phyloP scores from a whole-genome alignment of 2,797 vertebrate genomes.

The Dipus sagitta region DNA sequence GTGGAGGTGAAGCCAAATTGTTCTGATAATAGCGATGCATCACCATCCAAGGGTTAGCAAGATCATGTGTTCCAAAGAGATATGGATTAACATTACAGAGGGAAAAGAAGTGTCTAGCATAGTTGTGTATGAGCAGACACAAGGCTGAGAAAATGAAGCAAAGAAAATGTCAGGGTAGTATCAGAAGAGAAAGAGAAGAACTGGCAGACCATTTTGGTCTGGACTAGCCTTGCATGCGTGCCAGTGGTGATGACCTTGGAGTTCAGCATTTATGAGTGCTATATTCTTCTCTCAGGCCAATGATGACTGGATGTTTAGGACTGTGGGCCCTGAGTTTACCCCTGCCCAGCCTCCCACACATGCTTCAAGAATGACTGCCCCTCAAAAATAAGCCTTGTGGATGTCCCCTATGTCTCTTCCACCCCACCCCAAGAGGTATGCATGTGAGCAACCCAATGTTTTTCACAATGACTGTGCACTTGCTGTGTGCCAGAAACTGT shows the following conservation, averaged over 20 bases:
- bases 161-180: background rate
- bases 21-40: background rate
- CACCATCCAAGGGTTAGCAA: background rate
- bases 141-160: slow-evolving; percentile 3
- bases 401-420: background rate
- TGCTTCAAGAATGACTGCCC: background rate
- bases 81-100: background rate
- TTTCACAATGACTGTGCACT: background rate
- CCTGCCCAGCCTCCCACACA: background rate
- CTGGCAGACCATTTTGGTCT: background rate
- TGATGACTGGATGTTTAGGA: too few species aligned
- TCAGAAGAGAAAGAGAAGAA: background rate
- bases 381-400: background rate
- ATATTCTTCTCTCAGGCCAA: background rate
- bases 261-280: background rate
- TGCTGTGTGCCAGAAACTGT: background rate
- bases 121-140: background rate
- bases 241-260: background rate
- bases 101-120: background rate
- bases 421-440: background rate
- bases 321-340: background rate
- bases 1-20: background rate
- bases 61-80: background rate
- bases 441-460: background rate
- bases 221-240: background rate